Percentiles rank a stretch among this genome's conserved stretches.
Evolutionary conservation across 2,888 invertebrate species (phyloP).

Genomic region (Cantharis lateralis): DNA sequence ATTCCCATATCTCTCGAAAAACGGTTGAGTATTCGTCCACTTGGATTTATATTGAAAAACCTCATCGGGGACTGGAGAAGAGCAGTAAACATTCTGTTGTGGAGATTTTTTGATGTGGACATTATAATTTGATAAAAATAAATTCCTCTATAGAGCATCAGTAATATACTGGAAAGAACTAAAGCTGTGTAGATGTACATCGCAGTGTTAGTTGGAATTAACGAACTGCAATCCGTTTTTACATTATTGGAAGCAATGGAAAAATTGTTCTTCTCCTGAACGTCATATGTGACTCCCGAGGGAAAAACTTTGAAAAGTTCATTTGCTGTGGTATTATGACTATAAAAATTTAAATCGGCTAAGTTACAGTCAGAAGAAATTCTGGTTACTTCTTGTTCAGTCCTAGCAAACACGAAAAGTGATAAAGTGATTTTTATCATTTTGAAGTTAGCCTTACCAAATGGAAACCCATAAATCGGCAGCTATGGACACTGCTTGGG

Average conservation of each 20-base stretch:
- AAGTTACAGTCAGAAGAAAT: neutral
- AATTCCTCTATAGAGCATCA: constrained; percentile 65
- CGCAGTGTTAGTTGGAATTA: constrained; percentile 25
- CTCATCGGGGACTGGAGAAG: constrained; percentile 77
- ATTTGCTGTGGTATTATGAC: neutral
- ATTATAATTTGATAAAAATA: constrained; percentile 69
- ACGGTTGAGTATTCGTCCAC: constrained; percentile 74
- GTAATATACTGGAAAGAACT: constrained; percentile 46
- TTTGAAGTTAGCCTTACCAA: constrained; percentile 26
- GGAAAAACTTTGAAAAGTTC: neutral
- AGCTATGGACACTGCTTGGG: constrained; percentile 31
- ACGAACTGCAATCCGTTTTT: neutral
- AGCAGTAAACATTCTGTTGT: constrained; percentile 82
- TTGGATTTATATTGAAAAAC: constrained; percentile 87
- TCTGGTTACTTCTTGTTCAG: neutral
- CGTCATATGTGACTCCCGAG: neutral
- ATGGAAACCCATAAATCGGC: constrained; percentile 36
- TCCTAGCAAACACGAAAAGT: neutral
- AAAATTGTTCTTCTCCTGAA: neutral
- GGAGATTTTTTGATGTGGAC: constrained; percentile 75
- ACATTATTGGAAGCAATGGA: too few relatives aligned
- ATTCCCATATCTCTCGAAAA: constrained; percentile 77
- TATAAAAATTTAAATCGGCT: neutral
- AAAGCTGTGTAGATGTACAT: constrained; percentile 54
- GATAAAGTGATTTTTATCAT: neutral